phyloP scores from a whole-genome alignment of 2,797 vertebrate species.

The Tiaroga cobitis region DNA sequence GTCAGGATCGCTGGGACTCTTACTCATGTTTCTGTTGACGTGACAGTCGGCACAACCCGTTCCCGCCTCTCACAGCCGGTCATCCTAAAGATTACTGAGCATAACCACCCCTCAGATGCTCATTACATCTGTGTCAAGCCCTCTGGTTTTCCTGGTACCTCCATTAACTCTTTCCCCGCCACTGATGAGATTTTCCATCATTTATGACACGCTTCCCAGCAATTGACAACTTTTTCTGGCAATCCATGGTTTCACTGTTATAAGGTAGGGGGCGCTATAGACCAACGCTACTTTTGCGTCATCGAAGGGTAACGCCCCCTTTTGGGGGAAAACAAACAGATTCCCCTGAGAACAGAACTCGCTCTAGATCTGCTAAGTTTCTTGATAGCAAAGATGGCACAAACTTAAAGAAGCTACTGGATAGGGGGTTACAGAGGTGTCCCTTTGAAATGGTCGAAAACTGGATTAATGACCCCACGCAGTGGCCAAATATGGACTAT shows the following conservation, averaged over 20 bases:
- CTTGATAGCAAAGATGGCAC: too few species aligned
- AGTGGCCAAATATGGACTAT: too few species aligned
- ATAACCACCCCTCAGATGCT: conserved; percentile 25
- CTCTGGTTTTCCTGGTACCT: conserved; percentile 48
- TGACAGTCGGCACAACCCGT: conserved; percentile 60
- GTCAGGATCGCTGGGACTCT: conserved; percentile 67
- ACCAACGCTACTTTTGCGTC: too few species aligned
- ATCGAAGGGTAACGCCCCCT: too few species aligned
- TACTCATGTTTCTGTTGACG: conserved; percentile 66
- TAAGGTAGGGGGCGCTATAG: neutral
- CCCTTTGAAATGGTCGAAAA: too few species aligned
- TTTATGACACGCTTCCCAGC: neutral
- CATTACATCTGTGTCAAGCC: conserved; percentile 27
- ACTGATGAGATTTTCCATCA: neutral
- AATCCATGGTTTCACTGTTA: neutral
- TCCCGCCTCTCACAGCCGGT: conserved; percentile 65
- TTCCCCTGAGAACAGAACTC: too few species aligned
- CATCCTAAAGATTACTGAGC: conserved; percentile 27
- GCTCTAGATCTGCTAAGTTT: too few species aligned
- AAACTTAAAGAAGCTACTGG: too few species aligned
- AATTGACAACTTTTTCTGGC: neutral
- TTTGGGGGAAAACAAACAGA: too few species aligned
- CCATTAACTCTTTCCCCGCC: neutral
- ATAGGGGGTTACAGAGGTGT: too few species aligned
- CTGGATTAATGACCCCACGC: too few species aligned